These are phyloP conservation scores for Hystrix cristata DNA, from an alignment of 2,113 vertebrate species.

Conservation along the genomic window DNA sequence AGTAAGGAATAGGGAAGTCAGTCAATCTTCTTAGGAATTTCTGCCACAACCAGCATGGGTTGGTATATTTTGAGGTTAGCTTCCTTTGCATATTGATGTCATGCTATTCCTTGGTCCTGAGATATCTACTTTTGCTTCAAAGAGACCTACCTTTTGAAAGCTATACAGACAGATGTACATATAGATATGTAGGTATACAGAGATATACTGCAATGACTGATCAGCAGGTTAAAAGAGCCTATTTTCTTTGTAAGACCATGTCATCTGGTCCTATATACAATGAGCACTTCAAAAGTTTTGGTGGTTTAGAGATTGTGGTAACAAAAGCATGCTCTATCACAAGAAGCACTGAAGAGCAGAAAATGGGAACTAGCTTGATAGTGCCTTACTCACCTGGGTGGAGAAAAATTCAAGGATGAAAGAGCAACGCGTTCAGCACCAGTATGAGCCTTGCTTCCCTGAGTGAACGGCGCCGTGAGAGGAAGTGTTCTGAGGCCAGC, in stretches of 20 bases:
- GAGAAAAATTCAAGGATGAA: neutral
- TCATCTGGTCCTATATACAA: neutral
- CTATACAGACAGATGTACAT: neutral
- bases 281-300: neutral
- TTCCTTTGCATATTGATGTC: neutral
- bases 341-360: neutral
- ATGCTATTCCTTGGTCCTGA: neutral
- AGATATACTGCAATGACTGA: neutral
- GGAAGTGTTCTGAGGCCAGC: neutral
- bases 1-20: neutral
- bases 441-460: neutral
- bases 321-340: neutral
- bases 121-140: neutral
- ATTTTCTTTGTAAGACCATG: neutral
- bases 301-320: neutral
- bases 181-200: neutral
- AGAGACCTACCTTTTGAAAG: neutral
- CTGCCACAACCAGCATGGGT: neutral
- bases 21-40: neutral
- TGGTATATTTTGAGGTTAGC: neutral
- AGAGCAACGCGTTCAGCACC: neutral
- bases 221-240: neutral
- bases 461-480: neutral
- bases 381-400: neutral
- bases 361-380: neutral